phyloP scores from a whole-genome alignment of 2,797 vertebrate species.

The Lindbergichthys nudifrons region DNA sequence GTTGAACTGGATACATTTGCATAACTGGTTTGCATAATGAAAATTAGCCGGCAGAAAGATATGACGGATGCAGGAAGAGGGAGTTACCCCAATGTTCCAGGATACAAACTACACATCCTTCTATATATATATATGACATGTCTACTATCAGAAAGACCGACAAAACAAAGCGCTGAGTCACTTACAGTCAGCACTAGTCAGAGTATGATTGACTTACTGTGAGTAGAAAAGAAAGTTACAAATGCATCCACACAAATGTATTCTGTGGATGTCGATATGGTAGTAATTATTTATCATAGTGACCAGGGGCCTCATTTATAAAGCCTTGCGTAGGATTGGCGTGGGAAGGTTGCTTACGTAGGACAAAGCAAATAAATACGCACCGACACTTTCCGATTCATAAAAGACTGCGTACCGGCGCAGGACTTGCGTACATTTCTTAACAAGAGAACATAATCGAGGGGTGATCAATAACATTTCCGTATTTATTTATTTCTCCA shows the following conservation, averaged over 20 bases:
- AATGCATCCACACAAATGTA: not conserved
- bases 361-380: too few species aligned
- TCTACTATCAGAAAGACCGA: not conserved
- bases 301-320: too few species aligned
- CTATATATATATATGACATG: not conserved
- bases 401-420: too few species aligned
- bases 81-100: not conserved
- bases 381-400: too few species aligned
- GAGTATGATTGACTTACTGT: not conserved
- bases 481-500: too few species aligned
- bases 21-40: constrained; percentile 61
- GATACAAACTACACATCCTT: not conserved
- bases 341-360: too few species aligned
- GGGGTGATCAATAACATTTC: too few species aligned
- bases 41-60: constrained; percentile 34
- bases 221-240: not conserved
- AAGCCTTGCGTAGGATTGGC: too few species aligned
- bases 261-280: not conserved
- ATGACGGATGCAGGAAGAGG: not conserved
- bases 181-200: not conserved
- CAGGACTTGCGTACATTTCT: too few species aligned
- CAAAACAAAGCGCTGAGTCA: constrained; percentile 1
- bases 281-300: not conserved
- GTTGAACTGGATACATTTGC: constrained; percentile 38
- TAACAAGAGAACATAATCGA: too few species aligned